These are phyloP conservation scores for Pollicipes pollicipes DNA, from an alignment of 1,140 invertebrate genomes.

Conservation along the genomic window DNA sequence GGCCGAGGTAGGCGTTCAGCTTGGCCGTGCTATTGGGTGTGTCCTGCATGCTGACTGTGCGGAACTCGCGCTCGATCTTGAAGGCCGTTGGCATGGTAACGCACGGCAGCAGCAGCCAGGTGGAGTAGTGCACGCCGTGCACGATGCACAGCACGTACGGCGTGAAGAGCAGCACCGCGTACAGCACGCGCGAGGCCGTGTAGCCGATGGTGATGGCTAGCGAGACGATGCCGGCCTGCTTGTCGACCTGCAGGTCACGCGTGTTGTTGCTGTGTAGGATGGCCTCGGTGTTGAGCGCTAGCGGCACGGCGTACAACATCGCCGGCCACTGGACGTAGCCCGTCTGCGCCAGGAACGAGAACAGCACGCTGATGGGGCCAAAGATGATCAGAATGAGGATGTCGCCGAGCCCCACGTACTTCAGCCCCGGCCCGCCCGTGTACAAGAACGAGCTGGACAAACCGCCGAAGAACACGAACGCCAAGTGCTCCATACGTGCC, in stretches of 20 bases:
- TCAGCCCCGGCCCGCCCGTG: constrained; percentile 81
- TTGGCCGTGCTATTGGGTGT: constrained; percentile 74
- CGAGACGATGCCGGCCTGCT: constrained; percentile 71
- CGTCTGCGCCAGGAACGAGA: constrained; percentile 80
- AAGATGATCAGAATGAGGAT: constrained; percentile 77
- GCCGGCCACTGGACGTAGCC: constrained; percentile 66
- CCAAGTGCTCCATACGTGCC: constrained; percentile 81
- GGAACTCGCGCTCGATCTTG: constrained; percentile 72
- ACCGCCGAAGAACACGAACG: constrained; percentile 84
- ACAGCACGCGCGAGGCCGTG: constrained; percentile 74
- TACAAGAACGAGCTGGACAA: constrained; percentile 81
- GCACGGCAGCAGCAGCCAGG: constrained; percentile 73
- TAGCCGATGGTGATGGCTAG: constrained; percentile 81
- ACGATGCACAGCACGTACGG: constrained; percentile 73
- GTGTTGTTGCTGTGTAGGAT: constrained; percentile 90
- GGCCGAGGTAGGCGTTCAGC: constrained; percentile 75
- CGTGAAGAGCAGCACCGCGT: constrained; percentile 72
- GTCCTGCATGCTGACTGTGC: constrained; percentile 52
- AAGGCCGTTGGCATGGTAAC: constrained; percentile 72
- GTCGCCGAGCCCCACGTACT: constrained; percentile 82
- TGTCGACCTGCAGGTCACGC: constrained; percentile 67
- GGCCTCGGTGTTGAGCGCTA: constrained; percentile 85
- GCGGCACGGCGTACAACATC: constrained; percentile 78
- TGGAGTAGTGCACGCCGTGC: constrained; percentile 37
- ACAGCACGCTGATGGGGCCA: constrained; percentile 83